Conservation (phyloP, 2,888 invertebrate genomes). For the Agriopis leucophaearia region DNA sequence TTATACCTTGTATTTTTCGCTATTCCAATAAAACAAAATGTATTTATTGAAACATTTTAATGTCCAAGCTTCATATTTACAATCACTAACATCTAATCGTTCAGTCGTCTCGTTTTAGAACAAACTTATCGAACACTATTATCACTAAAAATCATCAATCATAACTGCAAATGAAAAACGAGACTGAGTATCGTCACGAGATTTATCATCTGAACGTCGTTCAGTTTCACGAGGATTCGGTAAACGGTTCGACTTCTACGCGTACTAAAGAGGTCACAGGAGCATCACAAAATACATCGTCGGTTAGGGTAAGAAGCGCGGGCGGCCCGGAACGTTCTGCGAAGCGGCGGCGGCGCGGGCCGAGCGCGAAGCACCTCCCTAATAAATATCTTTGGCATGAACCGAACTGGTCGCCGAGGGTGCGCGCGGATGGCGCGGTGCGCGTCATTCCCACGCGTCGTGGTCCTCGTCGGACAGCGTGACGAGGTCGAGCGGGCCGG, state of each 20-base stretch:
- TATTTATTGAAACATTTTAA: constrained; percentile 82
- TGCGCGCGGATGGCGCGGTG: constrained; percentile 48
- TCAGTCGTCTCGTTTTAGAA: constrained; percentile 83
- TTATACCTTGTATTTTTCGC: constrained; percentile 14
- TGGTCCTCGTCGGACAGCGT: constrained; percentile 77
- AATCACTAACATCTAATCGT: constrained; percentile 83
- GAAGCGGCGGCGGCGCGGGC: constrained; percentile 50
- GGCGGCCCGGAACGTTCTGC: constrained; percentile 48
- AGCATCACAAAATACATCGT: constrained; percentile 68
- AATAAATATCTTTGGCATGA: constrained; percentile 87
- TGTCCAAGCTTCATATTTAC: constrained; percentile 85
- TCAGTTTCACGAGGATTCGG: constrained; percentile 69
- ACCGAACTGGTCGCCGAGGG: constrained; percentile 79
- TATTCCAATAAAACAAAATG: constrained; percentile 66
- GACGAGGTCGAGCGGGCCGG: constrained; percentile 67
- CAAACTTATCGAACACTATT: constrained; percentile 84
- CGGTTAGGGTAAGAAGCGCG: constrained; percentile 60
- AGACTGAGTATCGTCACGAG: constrained; percentile 81
- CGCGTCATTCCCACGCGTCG: constrained; percentile 76
- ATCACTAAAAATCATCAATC: constrained; percentile 81
- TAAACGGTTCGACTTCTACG: constrained; percentile 71
- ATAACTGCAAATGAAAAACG: constrained; percentile 82
- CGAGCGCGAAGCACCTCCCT: constrained; percentile 62
- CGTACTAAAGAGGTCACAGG: constrained; percentile 69
- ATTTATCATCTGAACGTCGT: constrained; percentile 72